Conservation (phyloP, 2,113 vertebrate genomes). For the Dicaeum eximium region DNA sequence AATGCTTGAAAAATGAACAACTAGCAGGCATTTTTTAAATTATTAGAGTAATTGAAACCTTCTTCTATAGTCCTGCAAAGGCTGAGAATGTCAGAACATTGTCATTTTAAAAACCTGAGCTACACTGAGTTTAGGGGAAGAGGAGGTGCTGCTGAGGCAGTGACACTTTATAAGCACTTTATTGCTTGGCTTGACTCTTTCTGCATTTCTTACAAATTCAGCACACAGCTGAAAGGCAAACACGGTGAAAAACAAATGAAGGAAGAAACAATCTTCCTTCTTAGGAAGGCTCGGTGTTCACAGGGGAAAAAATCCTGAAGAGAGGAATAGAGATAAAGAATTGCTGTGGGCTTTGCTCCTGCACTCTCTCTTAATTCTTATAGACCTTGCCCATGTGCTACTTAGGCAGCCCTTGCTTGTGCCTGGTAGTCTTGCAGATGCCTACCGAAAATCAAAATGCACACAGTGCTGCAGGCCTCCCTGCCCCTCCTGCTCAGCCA, state of each 20-base stretch:
- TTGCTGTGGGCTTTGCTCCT: neutral
- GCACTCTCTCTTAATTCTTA: neutral
- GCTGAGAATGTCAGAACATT: neutral
- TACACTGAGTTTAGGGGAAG: neutral
- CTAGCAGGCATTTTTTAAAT: neutral
- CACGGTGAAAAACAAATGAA: neutral
- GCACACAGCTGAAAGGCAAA: neutral
- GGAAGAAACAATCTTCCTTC: no score
- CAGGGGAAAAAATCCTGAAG: neutral
- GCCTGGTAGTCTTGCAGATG: neutral
- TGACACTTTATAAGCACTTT: neutral
- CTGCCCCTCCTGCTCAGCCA: neutral
- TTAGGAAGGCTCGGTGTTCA: neutral
- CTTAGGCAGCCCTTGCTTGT: neutral
- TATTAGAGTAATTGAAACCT: neutral
- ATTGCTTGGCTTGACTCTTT: neutral
- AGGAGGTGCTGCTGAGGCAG: accelerated
- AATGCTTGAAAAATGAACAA: neutral
- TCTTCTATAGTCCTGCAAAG: neutral
- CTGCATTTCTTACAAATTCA: neutral
- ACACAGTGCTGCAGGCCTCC: neutral
- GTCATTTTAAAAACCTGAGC: neutral
- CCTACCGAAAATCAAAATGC: accelerated
- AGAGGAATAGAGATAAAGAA: neutral
- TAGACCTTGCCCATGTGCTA: neutral